Conservation (phyloP, 2,888 invertebrate species). For the Fissipunctia ypsillon region DNA sequence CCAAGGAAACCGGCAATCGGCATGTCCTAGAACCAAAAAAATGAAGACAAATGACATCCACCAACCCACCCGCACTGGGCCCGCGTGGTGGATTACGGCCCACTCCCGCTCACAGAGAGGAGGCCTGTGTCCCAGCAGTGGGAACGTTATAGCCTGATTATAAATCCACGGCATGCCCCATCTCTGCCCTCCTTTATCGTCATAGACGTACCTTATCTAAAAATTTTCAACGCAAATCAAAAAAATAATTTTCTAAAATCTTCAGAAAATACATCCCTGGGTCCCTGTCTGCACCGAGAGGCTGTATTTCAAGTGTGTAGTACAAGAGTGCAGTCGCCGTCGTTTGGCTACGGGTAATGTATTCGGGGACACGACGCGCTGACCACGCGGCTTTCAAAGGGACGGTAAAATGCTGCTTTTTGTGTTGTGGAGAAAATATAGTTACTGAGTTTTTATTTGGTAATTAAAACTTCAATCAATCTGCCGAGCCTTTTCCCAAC, state of each 20-base stretch:
- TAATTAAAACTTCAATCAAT: no score
- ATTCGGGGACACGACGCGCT: constrained; percentile 81
- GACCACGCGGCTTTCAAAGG: constrained; percentile 72
- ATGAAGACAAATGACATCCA: background rate
- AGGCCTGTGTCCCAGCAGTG: background rate
- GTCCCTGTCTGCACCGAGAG: background rate
- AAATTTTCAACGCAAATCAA: background rate
- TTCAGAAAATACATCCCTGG: background rate
- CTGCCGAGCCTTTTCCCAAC: no score
- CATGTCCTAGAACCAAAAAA: background rate
- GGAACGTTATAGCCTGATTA: background rate
- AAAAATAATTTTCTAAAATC: background rate
- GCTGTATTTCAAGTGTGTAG: constrained; percentile 61
- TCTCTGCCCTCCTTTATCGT: no score
- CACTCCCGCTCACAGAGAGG: background rate
- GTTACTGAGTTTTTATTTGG: no score
- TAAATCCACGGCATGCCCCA: background rate
- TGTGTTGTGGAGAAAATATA: background rate
- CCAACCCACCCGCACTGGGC: background rate
- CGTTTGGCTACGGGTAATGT: constrained; percentile 74
- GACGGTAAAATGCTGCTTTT: constrained; percentile 57
- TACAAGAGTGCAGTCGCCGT: constrained; percentile 65
- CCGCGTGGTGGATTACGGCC: background rate
- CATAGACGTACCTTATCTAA: no score
- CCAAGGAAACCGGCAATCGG: background rate